Evolutionary conservation across 2,113 vertebrate species (phyloP), one percentile per base, ranked within the genome.

Genomic region (Hydrolagus affinis): DNA sequence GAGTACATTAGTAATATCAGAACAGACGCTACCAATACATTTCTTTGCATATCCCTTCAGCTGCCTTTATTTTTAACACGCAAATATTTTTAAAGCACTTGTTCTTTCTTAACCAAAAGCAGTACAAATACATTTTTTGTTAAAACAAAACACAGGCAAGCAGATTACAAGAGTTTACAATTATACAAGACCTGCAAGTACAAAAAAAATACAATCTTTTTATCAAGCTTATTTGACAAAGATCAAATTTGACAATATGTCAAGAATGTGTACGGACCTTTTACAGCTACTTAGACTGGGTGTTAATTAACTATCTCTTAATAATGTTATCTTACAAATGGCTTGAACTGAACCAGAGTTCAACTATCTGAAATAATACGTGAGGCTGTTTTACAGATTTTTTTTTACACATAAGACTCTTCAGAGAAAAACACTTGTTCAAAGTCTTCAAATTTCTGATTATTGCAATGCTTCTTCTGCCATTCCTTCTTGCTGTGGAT

Each of bases 371-470:
- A 10, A 85, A 59, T 57, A 70, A 30, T 23, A 85, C 23, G 70
- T 69, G 12, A 85, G 12, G 21, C 56, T 25, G 68, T 85, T 71
- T 85, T 0, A 11, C 8, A 59, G 32, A 85, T 30, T 70, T 30
- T 10, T 71, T 28, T 86, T 91, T 87, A 91, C 87, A 91, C 86
- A 0, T 92, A 94, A 64, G 93, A 94, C 74, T 96, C 95, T 85
- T 94, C 93, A 0, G 90, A 91, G 86, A 94, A 94, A 89, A 95
- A 91, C 85, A 93, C 93, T 91, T 95, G 91, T 87, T 94, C 93
- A 77, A 93, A 93, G 87, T 94, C 92, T 86, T 95, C 93, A 89
- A 92, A 91, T 69, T 88, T 91, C 2, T 94, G 93, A 90, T 92
- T 89, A 32, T 87, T 94, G 91, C 91, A 95, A 66, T 90, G 90